A percentile compares a stretch with the other conserved stretches of the same genome.
Evolutionary conservation across 2,113 vertebrate species (phyloP).

Genomic region (Suricata suricatta): DNA sequence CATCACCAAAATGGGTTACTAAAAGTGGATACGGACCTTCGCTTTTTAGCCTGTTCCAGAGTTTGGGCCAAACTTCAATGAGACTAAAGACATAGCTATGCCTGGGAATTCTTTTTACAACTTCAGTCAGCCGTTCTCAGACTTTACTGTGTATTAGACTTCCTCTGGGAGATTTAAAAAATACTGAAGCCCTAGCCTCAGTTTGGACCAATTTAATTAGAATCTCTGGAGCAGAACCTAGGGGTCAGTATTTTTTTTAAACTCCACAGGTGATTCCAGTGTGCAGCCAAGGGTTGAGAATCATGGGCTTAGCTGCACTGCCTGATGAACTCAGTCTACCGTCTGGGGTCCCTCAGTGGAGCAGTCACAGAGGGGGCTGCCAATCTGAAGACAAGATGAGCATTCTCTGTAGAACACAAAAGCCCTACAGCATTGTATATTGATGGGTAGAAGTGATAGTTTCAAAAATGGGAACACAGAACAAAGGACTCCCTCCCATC

Average conservation of each 20-base stretch:
- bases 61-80: neutral
- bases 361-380: neutral
- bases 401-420: neutral
- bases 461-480: neutral
- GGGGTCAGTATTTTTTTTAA: neutral
- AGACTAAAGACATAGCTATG: neutral
- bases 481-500: neutral
- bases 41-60: neutral
- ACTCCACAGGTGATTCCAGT: neutral
- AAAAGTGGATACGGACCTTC: neutral
- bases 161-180: neutral
- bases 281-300: neutral
- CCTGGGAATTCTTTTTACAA: neutral
- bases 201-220: neutral
- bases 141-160: neutral
- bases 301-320: neutral
- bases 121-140: neutral
- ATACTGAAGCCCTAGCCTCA: neutral
- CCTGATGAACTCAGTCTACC: neutral
- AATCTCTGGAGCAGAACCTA: neutral
- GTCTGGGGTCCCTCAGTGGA: fast-evolving
- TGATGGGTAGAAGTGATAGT: neutral
- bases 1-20: neutral
- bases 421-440: neutral
- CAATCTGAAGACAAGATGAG: neutral